A percentile compares a stretch with the other conserved stretches of the same genome.
Conservation (phyloP, 2,888 invertebrate species). For the Orthosia gracilis region DNA sequence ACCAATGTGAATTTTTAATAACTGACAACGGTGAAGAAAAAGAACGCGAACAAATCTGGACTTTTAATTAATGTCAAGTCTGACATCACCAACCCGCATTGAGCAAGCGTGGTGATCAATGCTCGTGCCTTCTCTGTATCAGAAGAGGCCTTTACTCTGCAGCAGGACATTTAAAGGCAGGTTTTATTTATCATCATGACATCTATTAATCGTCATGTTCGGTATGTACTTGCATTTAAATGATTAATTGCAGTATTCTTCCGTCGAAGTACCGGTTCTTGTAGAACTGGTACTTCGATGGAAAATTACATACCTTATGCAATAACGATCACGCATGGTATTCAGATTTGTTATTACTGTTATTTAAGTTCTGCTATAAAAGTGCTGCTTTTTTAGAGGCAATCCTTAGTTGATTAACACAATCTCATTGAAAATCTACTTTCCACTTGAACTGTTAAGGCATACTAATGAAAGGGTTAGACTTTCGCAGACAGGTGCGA, state of each 20-base stretch:
- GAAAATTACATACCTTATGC: not conserved
- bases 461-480: not conserved
- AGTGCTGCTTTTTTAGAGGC: not conserved
- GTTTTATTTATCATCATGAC: not conserved
- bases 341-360: not conserved
- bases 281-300: slow-evolving; percentile 1
- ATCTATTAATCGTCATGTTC: not conserved
- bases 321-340: not conserved
- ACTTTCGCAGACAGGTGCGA: not conserved
- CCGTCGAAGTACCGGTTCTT: too few relatives aligned
- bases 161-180: too few relatives aligned
- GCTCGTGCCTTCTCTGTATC: too few relatives aligned
- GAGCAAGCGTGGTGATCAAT: too few relatives aligned
- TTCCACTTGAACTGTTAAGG: not conserved
- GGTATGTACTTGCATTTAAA: slow-evolving; percentile 9
- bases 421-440: not conserved
- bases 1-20: too few relatives aligned
- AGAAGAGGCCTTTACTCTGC: too few relatives aligned
- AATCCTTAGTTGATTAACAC: not conserved
- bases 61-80: too few relatives aligned
- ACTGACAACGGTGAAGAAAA: too few relatives aligned
- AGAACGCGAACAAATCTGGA: too few relatives aligned
- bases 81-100: too few relatives aligned
- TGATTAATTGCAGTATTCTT: slow-evolving; percentile 4
- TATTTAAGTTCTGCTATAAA: not conserved